Evolutionary conservation across 2,797 vertebrate species (phyloP).

Genomic region (Notamacropus eugenii): DNA sequence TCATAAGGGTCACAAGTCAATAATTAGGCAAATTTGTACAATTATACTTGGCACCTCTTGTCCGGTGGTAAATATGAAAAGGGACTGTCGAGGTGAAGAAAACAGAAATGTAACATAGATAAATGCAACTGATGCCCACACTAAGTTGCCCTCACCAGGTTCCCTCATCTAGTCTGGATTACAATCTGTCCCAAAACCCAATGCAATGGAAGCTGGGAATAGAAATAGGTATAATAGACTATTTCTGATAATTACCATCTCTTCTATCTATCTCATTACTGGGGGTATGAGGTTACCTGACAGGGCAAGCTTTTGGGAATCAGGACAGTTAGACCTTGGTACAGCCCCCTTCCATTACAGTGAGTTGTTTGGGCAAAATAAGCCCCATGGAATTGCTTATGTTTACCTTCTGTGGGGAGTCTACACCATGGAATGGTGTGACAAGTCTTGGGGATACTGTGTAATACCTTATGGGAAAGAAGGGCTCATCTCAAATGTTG

Average conservation of each 20-base stretch:
- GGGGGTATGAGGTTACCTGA: background rate
- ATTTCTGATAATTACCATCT: background rate
- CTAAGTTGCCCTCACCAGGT: background rate
- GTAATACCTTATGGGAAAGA: background rate
- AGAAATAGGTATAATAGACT: background rate
- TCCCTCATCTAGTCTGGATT: background rate
- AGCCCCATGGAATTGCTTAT: background rate
- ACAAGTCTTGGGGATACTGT: background rate
- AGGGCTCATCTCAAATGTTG: background rate
- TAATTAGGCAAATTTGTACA: constrained; percentile 10
- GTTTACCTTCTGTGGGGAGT: background rate
- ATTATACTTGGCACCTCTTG: background rate
- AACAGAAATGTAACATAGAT: background rate
- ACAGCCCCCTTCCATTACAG: background rate
- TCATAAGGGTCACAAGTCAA: constrained; percentile 8
- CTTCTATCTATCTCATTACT: background rate
- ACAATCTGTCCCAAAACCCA: background rate
- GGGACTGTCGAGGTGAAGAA: background rate
- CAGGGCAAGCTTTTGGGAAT: background rate
- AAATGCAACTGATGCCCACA: background rate
- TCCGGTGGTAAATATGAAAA: background rate
- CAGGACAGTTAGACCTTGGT: background rate
- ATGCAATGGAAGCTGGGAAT: background rate
- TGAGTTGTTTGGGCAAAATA: background rate
- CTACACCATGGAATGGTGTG: background rate